These are phyloP conservation scores for Botrylloides violaceus DNA, from an alignment of 23 tunicate genomes.

Conservation along the genomic window DNA sequence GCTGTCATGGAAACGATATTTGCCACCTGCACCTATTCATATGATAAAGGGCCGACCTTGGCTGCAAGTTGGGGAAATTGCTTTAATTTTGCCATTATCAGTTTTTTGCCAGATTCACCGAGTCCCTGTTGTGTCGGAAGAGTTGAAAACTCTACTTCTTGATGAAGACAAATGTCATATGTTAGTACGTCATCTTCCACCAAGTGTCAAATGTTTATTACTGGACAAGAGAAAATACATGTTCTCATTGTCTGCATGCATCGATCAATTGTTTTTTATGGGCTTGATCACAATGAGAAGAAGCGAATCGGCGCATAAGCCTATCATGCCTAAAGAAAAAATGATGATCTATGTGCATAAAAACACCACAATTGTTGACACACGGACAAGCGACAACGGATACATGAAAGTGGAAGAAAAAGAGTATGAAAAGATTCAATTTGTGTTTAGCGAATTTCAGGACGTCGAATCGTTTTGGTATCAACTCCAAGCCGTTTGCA, in stretches of 20 bases:
- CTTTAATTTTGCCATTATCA: constrained; percentile 68
- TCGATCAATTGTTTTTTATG: constrained; percentile 83
- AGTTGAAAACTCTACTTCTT: constrained; percentile 33
- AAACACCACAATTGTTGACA: constrained; percentile 57
- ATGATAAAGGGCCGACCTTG: constrained; percentile 42
- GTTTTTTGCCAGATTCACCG: constrained; percentile 63
- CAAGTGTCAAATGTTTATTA: constrained; percentile 27
- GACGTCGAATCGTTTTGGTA: constrained; percentile 61
- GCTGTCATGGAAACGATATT: constrained; percentile 67
- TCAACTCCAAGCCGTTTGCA: constrained; percentile 40
- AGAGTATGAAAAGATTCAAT: constrained; percentile 30
- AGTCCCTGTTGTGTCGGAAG: constrained; percentile 32
- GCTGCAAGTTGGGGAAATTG: constrained; percentile 86
- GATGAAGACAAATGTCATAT: constrained; percentile 32
- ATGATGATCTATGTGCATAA: constrained; percentile 79
- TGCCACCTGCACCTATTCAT: constrained; percentile 72
- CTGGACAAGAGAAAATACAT: constrained; percentile 74
- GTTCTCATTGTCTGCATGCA: constrained; percentile 38
- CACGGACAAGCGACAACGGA: constrained; percentile 43
- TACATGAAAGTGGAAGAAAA: constrained; percentile 21
- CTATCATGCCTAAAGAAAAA: constrained; percentile 40
- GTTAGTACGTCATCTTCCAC: constrained; percentile 75
- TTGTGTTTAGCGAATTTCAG: constrained; percentile 9
- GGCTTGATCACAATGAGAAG: constrained; percentile 62
- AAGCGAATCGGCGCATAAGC: constrained; percentile 10